These are phyloP conservation scores for Mylabris sibirica DNA, from an alignment of 2,888 invertebrate genomes.

Conservation along the genomic window DNA sequence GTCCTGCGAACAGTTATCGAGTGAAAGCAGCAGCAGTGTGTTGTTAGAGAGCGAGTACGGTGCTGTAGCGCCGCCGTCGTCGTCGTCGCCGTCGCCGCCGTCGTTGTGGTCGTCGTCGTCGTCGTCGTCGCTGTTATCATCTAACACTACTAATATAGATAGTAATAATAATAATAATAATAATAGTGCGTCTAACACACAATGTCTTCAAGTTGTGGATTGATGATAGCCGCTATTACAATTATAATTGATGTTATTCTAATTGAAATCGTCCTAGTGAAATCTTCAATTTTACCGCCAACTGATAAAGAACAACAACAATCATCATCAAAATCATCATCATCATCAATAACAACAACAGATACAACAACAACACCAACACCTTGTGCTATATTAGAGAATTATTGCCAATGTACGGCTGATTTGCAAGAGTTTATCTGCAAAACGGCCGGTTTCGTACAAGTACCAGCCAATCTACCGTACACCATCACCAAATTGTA, in stretches of 20 bases:
- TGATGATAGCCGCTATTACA: conserved; percentile 29
- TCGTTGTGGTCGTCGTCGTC: not conserved
- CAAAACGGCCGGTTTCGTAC: conserved; percentile 47
- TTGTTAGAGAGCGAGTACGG: conserved; percentile 32
- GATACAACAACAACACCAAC: conserved; percentile 36
- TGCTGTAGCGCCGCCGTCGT: conserved; percentile 32
- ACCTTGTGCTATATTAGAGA: conserved; percentile 42
- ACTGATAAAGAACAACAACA: conserved; percentile 22
- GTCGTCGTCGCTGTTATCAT: not conserved
- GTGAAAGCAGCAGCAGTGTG: conserved; percentile 32
- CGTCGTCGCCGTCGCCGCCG: not conserved
- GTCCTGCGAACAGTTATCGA: conserved; percentile 34
- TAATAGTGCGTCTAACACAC: conserved; percentile 33
- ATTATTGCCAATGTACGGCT: conserved; percentile 46
- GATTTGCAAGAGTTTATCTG: conserved; percentile 49
- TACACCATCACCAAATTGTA: conserved; percentile 47
- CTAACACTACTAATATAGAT: not conserved
- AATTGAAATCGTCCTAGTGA: not conserved
- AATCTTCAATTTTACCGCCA: conserved; percentile 15
- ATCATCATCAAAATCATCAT: not conserved
- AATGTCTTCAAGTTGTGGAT: conserved; percentile 32
- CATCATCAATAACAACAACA: not conserved
- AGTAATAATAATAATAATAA: not conserved
- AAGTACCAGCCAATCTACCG: conserved; percentile 46
- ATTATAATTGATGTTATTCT: conserved; percentile 9